phyloP scores from a whole-genome alignment of 2,797 vertebrate genomes.

The Remorina albescens region DNA sequence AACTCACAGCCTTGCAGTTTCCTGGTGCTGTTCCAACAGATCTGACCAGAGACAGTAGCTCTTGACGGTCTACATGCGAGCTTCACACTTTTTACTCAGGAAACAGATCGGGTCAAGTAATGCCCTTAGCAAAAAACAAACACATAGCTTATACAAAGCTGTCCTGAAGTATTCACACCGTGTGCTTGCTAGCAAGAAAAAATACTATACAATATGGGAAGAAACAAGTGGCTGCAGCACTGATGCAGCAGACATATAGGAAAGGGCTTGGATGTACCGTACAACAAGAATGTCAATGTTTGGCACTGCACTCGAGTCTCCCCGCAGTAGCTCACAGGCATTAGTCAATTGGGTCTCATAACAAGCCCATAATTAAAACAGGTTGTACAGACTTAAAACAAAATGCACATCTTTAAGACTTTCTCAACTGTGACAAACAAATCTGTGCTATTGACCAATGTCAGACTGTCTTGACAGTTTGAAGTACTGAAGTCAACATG shows the following conservation, averaged over 20 bases:
- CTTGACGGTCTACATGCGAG: background rate
- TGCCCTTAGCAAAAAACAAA: background rate
- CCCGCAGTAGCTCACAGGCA: background rate
- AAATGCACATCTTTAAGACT: background rate
- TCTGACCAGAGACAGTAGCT: background rate
- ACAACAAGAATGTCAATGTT: background rate
- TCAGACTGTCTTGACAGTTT: background rate
- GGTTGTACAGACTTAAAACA: constrained; percentile 1
- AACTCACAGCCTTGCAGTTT: background rate
- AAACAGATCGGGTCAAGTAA: background rate
- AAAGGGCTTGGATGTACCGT: background rate
- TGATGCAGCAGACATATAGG: background rate
- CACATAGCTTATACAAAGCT: background rate
- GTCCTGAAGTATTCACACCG: background rate
- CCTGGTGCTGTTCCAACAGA: background rate
- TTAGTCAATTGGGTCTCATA: constrained; percentile 2
- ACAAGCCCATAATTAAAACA: background rate
- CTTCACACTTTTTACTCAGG: background rate
- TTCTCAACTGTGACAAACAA: constrained; percentile 1
- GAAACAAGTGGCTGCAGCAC: background rate
- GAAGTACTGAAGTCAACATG: background rate
- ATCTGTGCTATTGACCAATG: background rate
- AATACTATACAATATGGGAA: background rate
- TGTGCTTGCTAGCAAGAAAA: background rate
- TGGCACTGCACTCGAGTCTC: background rate